Evolutionary conservation across 53 echinoderm and acorn worm species (phyloP).

Genomic region (Mesocentrotus franciscanus): DNA sequence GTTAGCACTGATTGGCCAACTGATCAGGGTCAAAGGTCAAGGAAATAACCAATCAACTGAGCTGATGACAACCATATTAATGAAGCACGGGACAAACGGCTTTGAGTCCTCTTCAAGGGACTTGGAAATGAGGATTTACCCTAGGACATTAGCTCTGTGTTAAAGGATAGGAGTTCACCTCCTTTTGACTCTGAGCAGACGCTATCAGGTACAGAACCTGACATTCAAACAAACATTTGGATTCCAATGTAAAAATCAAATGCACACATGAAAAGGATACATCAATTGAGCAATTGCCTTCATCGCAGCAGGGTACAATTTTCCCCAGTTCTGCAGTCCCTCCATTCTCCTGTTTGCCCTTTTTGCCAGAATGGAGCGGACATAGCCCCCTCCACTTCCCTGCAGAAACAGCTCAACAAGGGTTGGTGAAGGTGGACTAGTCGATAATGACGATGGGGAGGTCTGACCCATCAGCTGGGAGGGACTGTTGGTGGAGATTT

Average conservation of each 20-base stretch:
- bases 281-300: slow-evolving; percentile 78
- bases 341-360: slow-evolving; percentile 49
- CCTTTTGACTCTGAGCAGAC: too few relatives aligned
- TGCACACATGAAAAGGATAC: slow-evolving; percentile 83
- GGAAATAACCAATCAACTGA: background rate
- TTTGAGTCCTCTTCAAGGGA: background rate
- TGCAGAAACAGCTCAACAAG: slow-evolving; percentile 86
- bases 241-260: too few relatives aligned
- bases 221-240: background rate
- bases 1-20: slow-evolving; percentile 96
- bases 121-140: too few relatives aligned
- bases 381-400: slow-evolving; percentile 82
- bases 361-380: slow-evolving; percentile 82
- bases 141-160: too few relatives aligned
- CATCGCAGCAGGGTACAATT: slow-evolving; percentile 76
- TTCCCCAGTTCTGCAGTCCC: slow-evolving; percentile 75
- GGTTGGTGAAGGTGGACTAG: slow-evolving; percentile 65
- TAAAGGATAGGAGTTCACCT: too few relatives aligned
- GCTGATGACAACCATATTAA: too few relatives aligned
- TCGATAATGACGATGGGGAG: slow-evolving; percentile 1
- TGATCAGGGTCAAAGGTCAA: slow-evolving; percentile 67
- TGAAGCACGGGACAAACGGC: background rate
- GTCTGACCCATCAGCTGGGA: background rate
- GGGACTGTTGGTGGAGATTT: slow-evolving; percentile 72
- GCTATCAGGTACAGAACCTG: too few relatives aligned